Evolutionary conservation across 2,888 invertebrate genomes (phyloP).

Genomic region (Gandaritis pyraliata): DNA sequence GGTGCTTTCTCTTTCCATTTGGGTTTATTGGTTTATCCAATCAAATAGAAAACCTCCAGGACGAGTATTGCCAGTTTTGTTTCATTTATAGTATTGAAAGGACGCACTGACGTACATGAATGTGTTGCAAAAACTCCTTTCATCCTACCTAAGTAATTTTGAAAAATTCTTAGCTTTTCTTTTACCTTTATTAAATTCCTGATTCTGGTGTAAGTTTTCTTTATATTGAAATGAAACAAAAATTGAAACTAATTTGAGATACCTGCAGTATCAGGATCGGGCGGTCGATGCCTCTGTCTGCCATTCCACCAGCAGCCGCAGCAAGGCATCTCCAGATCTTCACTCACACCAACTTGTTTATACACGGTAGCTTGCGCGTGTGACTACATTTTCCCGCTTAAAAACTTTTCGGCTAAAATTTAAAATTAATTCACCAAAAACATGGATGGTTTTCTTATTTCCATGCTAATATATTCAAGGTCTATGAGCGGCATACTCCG

Average conservation of each 20-base stretch:
- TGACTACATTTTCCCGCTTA: slow-evolving; percentile 43
- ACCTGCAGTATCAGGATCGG: slow-evolving; percentile 70
- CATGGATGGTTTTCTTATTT: slow-evolving; percentile 41
- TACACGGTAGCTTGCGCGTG: slow-evolving; percentile 32
- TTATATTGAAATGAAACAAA: neutral
- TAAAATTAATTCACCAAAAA: slow-evolving; percentile 40
- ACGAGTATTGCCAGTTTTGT: slow-evolving; percentile 18
- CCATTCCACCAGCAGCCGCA: slow-evolving; percentile 83
- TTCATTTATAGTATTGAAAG: slow-evolving; percentile 16
- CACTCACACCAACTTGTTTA: slow-evolving; percentile 41
- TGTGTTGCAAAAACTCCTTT: slow-evolving; percentile 13
- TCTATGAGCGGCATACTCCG: slow-evolving; percentile 19
- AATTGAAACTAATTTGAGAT: slow-evolving; percentile 3
- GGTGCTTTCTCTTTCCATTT: slow-evolving; percentile 33
- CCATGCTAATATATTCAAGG: slow-evolving; percentile 18
- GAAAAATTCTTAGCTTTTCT: neutral
- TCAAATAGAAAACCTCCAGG: slow-evolving; percentile 35
- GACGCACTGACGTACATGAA: neutral
- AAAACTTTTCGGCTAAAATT: slow-evolving; percentile 49
- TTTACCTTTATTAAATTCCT: neutral
- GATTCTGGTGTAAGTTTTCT: neutral
- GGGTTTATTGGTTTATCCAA: slow-evolving; percentile 33
- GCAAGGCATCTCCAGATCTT: slow-evolving; percentile 67
- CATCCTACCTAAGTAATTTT: slow-evolving; percentile 3
- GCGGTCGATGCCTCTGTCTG: slow-evolving; percentile 78